Evolutionary conservation across 2,113 vertebrate species (phyloP).

Genomic region (Aphelocoma coerulescens): DNA sequence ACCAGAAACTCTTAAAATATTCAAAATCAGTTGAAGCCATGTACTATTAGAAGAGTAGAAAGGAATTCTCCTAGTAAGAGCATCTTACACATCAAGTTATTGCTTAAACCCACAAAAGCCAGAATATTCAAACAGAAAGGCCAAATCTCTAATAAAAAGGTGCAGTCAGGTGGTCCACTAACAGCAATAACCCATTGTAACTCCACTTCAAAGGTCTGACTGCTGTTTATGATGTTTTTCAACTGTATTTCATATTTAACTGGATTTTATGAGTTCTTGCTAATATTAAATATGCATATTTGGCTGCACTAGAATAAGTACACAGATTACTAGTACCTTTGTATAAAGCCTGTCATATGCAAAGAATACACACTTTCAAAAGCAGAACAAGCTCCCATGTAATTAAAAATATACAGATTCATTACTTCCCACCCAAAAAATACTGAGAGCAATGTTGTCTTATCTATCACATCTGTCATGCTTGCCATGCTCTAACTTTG

Average conservation of each 20-base stretch:
- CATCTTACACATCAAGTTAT: background rate
- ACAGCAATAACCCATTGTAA: background rate
- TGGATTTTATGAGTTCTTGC: background rate
- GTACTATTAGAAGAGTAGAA: background rate
- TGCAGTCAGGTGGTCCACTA: background rate
- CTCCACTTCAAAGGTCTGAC: background rate
- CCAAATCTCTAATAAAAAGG: background rate
- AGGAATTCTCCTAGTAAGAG: background rate
- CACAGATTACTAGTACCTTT: background rate
- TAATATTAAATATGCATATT: background rate
- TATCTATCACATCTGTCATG: background rate
- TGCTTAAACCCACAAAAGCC: background rate
- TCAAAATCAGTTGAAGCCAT: background rate
- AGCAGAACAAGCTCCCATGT: background rate
- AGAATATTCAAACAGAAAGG: conserved; percentile 5
- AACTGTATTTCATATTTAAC: conserved; percentile 11
- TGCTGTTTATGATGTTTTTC: background rate
- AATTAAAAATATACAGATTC: conserved; percentile 6
- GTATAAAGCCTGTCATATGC: background rate
- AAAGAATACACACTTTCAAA: conserved; percentile 19
- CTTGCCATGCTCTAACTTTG: background rate
- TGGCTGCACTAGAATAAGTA: background rate
- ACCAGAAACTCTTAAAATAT: conserved; percentile 30
- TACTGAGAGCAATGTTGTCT: background rate
- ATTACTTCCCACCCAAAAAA: background rate